phyloP scores from a whole-genome alignment of 53 echinoderm and acorn worm species.

The Temnopleurus reevesii region DNA sequence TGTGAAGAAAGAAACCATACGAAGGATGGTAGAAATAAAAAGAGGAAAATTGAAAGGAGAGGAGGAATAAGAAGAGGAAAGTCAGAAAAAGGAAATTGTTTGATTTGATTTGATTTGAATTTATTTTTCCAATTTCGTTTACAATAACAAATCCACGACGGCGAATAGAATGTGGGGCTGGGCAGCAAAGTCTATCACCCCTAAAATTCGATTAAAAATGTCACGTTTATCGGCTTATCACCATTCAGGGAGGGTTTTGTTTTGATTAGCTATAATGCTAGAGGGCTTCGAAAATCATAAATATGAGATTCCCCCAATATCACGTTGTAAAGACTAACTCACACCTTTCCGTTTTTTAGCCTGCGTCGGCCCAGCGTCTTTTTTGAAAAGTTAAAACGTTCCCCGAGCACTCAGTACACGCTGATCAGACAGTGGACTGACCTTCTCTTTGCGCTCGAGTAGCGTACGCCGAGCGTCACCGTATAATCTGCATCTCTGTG shows the following conservation, averaged over 20 bases:
- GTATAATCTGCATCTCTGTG: too few relatives aligned
- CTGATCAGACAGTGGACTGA: too few relatives aligned
- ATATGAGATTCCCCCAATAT: constrained; percentile 26
- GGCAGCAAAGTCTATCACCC: neutral
- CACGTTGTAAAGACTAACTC: neutral
- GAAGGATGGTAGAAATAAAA: neutral
- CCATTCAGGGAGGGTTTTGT: neutral
- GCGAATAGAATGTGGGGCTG: neutral
- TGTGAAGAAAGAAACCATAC: neutral
- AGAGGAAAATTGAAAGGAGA: neutral
- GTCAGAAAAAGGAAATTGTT: neutral
- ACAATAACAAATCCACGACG: too few relatives aligned
- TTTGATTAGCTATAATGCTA: constrained; percentile 10
- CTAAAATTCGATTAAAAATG: constrained; percentile 38
- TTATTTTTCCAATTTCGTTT: too few relatives aligned
- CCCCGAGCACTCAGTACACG: too few relatives aligned
- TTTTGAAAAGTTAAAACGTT: too few relatives aligned
- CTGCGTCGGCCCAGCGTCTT: too few relatives aligned
- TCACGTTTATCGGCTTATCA: constrained; percentile 6
- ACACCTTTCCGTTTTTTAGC: neutral
- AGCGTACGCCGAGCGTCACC: too few relatives aligned
- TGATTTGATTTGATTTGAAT: too few relatives aligned
- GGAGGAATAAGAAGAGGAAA: neutral
- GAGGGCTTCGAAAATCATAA: constrained; percentile 12
- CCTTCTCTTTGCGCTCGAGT: neutral